Evolutionary conservation across 2,113 vertebrate genomes (phyloP), one percentile per base, ranked within the genome.

Genomic region (Nycticebus coucang): DNA sequence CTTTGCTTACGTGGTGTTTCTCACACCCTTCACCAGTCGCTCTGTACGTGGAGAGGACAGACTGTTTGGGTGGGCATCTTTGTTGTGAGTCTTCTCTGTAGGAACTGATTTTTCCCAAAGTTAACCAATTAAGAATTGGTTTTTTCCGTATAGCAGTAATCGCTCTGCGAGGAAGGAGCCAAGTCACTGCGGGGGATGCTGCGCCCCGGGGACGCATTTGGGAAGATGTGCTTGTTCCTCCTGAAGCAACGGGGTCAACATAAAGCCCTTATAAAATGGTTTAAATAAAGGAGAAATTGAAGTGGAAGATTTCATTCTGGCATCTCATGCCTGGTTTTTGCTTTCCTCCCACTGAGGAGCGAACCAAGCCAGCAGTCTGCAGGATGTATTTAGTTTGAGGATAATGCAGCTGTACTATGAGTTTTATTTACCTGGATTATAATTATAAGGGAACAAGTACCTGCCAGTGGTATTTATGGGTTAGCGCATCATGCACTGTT

Each of bases 221-320:
- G 74, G 64, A 71, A 71, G 86, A 94, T 97, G 97, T 96, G 87
- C 80, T 96, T 92, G 45, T 50, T 50, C 45, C 91, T 96, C 89
- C 89, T 95, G 37, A 95, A 95, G 82, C 62, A 84, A 55, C 80
- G 68, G 75, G 93, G 95, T 93, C 94, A 91, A 55, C 64, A 33
- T 77, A 64, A 97, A 94, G 83, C 75, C 59, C 77, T 83, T 89
- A 93, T 96, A 95, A 97, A 97, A 93, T 81, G 60, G 80, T 96
- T 87, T 91, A 94, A 94, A 78, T 90, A 77, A 57, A 89, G 78
- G 87, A 93, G 89, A 94, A 71, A 77, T 81, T 64, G 45, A 97
- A 96, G 83, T 4, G 0, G 95, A 93, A 95, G 91, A 91, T 94
- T 94, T 93, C 60, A 17, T 83, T 80, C 93, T 93, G 93, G 91